These are phyloP conservation scores for Crypturellus undulatus DNA, from an alignment of 2,113 vertebrate genomes.

Conservation along the genomic window DNA sequence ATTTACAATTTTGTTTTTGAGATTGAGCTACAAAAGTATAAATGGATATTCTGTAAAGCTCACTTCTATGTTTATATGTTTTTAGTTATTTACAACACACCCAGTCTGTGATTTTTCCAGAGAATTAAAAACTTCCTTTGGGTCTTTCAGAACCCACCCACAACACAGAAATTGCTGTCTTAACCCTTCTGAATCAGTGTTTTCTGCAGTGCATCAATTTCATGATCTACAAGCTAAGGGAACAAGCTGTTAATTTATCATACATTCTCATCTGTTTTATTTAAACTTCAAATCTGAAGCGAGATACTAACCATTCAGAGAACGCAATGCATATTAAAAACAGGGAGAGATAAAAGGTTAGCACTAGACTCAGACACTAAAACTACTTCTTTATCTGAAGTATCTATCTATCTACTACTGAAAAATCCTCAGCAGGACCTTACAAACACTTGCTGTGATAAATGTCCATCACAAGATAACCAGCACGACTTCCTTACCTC, in stretches of 20 bases:
- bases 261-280: background rate
- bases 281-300: background rate
- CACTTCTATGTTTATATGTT: background rate
- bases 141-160: background rate
- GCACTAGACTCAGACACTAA: background rate
- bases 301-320: background rate
- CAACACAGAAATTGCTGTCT: background rate
- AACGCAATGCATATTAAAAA: background rate
- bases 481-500: background rate
- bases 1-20: background rate
- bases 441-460: background rate
- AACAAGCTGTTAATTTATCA: background rate
- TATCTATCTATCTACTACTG: background rate
- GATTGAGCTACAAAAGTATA: background rate
- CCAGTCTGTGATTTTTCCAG: background rate
- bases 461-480: background rate
- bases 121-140: background rate
- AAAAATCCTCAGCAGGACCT: background rate
- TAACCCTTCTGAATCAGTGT: background rate
- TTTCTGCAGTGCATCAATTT: background rate
- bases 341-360: background rate
- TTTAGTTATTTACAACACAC: background rate
- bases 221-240: background rate
- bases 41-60: background rate
- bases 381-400: background rate